These are phyloP conservation scores for Falcunculus frontatus DNA, from an alignment of 2,113 vertebrate species.

Conservation along the genomic window DNA sequence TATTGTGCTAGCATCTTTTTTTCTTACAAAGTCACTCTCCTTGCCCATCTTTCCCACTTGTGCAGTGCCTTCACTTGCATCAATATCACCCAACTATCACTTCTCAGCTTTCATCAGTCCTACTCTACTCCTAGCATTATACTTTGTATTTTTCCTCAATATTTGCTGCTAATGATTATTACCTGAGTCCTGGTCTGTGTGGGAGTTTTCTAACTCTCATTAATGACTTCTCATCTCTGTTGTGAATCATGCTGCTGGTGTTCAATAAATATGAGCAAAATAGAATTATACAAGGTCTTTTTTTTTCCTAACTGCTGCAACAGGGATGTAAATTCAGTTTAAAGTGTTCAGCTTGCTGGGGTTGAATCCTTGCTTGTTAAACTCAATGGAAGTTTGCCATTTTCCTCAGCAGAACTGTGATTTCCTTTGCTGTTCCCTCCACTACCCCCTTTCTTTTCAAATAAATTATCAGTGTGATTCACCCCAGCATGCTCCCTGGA, in stretches of 20 bases:
- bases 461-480: constrained; percentile 2
- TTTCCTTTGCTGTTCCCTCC: not conserved
- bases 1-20: not conserved
- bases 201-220: not conserved
- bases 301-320: not conserved
- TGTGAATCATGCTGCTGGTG: not conserved
- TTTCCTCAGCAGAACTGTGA: not conserved
- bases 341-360: not conserved
- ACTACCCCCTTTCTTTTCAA: not conserved
- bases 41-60: not conserved
- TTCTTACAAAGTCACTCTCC: not conserved
- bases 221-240: not conserved
- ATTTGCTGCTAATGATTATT: constrained; percentile 10
- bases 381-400: not conserved
- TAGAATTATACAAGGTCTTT: not conserved
- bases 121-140: not conserved
- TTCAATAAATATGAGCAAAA: not conserved
- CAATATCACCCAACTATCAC: not conserved
- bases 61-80: not conserved
- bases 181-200: not conserved
- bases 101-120: not conserved
- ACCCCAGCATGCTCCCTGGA: not conserved
- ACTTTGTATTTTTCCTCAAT: not conserved
- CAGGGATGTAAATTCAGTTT: not conserved
- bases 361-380: not conserved